phyloP scores from a whole-genome alignment of 2,888 invertebrate genomes.

The Andrena marginata region DNA sequence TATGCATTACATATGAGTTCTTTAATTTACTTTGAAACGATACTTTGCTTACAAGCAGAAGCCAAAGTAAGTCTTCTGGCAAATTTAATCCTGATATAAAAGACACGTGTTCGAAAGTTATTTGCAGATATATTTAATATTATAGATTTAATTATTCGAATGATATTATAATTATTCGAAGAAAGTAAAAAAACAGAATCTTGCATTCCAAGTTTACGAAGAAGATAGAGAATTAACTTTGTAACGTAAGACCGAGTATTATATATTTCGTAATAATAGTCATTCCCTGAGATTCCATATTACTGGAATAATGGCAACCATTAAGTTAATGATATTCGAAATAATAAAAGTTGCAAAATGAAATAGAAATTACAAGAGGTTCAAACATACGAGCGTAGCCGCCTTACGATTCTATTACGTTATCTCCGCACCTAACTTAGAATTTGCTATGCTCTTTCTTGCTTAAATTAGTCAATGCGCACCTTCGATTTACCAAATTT shows the following conservation, averaged over 20 bases:
- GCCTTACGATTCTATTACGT: not conserved
- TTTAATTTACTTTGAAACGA: not conserved
- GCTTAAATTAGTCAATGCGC: constrained; percentile 7
- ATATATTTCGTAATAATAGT: not conserved
- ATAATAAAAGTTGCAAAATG: not conserved
- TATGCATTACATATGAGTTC: not conserved
- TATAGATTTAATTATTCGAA: not conserved
- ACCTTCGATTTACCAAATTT: constrained; percentile 3
- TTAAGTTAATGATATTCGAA: not conserved
- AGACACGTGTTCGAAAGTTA: not conserved
- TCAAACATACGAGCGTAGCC: constrained; percentile 6
- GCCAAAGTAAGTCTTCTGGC: not conserved
- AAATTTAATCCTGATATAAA: not conserved
- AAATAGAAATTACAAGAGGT: not conserved
- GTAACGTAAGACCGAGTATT: not conserved
- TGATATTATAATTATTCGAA: too few species aligned
- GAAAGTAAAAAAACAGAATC: not conserved
- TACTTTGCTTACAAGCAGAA: not conserved
- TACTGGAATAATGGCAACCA: not conserved
- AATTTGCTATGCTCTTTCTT: constrained; percentile 8
- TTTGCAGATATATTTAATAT: not conserved
- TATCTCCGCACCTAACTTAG: not conserved
- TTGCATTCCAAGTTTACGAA: not conserved
- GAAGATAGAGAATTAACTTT: not conserved
- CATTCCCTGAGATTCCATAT: not conserved